Conservation (phyloP, 1,140 invertebrate species). For the Hycleus phaleratus region DNA sequence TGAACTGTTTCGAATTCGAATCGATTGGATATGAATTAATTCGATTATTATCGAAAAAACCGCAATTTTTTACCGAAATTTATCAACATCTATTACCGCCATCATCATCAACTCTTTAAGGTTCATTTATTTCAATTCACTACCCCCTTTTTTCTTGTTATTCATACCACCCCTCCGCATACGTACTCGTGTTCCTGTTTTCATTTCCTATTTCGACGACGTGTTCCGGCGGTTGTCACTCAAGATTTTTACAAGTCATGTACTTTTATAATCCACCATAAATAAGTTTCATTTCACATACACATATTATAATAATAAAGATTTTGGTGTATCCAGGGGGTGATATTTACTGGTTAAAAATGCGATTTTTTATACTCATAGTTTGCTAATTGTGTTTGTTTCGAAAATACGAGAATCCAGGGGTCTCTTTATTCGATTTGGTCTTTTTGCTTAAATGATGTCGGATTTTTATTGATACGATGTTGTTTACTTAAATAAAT, state of each 20-base stretch:
- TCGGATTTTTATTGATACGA: too few relatives aligned
- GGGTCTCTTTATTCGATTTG: too few relatives aligned
- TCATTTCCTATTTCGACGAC: conserved; percentile 37
- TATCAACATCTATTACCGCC: background rate
- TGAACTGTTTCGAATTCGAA: conserved; percentile 1
- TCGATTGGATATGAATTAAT: too few relatives aligned
- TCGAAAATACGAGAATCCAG: too few relatives aligned
- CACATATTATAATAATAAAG: conserved; percentile 8
- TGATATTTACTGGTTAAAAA: conserved; percentile 19
- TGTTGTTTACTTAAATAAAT: too few relatives aligned
- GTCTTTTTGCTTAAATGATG: too few relatives aligned
- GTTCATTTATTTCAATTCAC: conserved; percentile 40
- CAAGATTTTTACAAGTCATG: conserved; percentile 42
- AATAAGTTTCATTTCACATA: conserved; percentile 39
- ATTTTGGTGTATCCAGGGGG: background rate
- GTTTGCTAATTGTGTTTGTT: too few relatives aligned
- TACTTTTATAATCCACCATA: conserved; percentile 42
- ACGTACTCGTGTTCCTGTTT: conserved; percentile 36
- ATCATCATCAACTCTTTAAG: conserved; percentile 38
- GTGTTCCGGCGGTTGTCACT: conserved; percentile 40
- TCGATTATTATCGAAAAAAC: too few relatives aligned
- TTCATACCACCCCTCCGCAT: background rate
- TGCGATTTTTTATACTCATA: too few relatives aligned
- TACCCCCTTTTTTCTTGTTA: background rate
- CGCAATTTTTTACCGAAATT: too few relatives aligned